These are phyloP conservation scores for Patiria miniata DNA, from an alignment of 35 echinoderm and acorn worm species.

Conservation along the genomic window DNA sequence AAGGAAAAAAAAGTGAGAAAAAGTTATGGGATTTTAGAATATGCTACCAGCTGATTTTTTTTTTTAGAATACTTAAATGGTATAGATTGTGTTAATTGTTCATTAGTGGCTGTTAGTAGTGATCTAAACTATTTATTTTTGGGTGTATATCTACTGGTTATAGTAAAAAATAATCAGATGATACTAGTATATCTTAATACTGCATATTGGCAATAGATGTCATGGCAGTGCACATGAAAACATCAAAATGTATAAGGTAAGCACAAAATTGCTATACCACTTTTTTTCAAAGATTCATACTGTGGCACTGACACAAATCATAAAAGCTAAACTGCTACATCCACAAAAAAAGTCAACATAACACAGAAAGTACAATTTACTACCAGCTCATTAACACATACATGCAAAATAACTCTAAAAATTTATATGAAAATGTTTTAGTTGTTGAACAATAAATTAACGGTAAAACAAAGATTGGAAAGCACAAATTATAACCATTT, in stretches of 20 bases:
- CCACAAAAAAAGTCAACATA: background rate
- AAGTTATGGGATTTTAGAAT: background rate
- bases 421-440: background rate
- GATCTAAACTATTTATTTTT: background rate
- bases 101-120: background rate
- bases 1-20: background rate
- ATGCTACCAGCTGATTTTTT: background rate
- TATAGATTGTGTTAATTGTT: background rate
- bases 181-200: background rate
- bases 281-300: background rate
- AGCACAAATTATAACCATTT: background rate
- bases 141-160: background rate
- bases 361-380: background rate
- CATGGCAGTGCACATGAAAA: background rate
- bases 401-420: background rate
- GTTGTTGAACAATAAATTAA: conserved; percentile 8
- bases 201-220: conserved; percentile 22
- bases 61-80: background rate
- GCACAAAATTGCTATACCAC: background rate
- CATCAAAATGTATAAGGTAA: background rate
- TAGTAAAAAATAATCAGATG: background rate
- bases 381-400: background rate
- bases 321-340: background rate
- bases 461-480: background rate
- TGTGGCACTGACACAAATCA: background rate